phyloP scores from a whole-genome alignment of 2,113 vertebrate species.

The Trogon melanurus region DNA sequence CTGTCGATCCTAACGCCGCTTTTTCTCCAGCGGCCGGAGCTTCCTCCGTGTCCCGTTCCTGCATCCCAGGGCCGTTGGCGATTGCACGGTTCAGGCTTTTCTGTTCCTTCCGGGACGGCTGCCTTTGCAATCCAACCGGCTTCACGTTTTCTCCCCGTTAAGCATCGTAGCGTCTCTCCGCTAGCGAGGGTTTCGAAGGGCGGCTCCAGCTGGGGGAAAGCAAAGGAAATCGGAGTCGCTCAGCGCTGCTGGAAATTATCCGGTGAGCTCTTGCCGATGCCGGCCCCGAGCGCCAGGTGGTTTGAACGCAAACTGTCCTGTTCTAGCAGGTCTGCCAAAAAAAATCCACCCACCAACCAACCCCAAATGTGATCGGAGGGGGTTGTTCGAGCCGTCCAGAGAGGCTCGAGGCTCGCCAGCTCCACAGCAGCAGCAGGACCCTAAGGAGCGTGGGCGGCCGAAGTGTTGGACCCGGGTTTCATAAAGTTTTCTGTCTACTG shows the following conservation, averaged over 20 bases:
- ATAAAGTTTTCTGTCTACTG: not conserved
- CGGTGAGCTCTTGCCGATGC: not conserved
- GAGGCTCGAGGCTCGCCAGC: not conserved
- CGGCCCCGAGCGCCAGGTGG: not conserved
- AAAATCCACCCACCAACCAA: too few species aligned
- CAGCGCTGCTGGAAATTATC: not conserved
- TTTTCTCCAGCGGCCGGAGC: not conserved
- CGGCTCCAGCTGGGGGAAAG: constrained; percentile 20
- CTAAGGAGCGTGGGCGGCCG: not conserved
- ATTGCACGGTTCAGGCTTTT: constrained; percentile 47
- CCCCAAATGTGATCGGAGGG: not conserved
- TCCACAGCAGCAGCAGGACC: not conserved
- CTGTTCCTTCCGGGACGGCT: constrained; percentile 40
- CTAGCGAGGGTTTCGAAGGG: not conserved
- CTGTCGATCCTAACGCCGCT: not conserved
- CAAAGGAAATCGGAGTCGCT: not conserved
- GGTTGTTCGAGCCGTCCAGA: not conserved
- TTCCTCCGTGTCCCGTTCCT: constrained; percentile 51
- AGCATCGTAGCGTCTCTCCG: not conserved
- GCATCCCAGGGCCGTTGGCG: constrained; percentile 47
- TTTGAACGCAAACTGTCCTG: not conserved
- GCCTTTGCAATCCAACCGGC: constrained; percentile 58
- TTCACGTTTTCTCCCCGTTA: not conserved
- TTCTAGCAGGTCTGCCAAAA: not conserved
- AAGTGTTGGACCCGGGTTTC: not conserved